phyloP scores from a whole-genome alignment of 2,113 vertebrate genomes.

The Pampusana beccarii region DNA sequence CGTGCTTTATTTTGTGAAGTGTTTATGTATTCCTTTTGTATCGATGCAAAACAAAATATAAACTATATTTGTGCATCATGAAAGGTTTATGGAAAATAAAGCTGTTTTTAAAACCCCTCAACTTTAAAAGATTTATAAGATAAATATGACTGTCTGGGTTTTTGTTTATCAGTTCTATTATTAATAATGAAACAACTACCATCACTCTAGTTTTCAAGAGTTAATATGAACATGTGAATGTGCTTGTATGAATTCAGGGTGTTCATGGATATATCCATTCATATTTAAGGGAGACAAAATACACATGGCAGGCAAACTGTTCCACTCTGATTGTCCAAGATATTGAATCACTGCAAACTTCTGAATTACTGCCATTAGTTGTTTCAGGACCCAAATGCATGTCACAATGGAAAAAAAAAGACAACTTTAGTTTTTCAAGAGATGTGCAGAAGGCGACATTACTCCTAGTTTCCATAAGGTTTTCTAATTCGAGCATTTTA shows the following conservation, averaged over 20 bases:
- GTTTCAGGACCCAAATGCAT: background rate
- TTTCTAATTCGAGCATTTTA: background rate
- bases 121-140: background rate
- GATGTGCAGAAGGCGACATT: rapidly evolving
- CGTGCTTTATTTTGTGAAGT: background rate
- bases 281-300: background rate
- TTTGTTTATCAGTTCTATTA: background rate
- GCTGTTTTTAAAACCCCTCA: background rate
- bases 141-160: background rate
- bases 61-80: background rate
- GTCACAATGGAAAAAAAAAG: background rate
- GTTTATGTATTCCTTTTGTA: background rate
- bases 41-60: background rate
- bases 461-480: background rate
- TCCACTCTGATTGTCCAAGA: background rate
- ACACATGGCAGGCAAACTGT: background rate
- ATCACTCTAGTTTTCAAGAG: background rate
- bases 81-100: background rate
- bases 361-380: background rate
- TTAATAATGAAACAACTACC: background rate
- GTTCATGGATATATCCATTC: background rate
- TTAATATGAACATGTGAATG: background rate
- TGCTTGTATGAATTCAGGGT: background rate
- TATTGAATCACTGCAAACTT: background rate
- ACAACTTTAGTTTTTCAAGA: background rate